A percentile compares a stretch with the other conserved stretches of the same genome.
Evolutionary conservation across 2,797 vertebrate genomes (phyloP).

Genomic region (Eremophila alpestris): DNA sequence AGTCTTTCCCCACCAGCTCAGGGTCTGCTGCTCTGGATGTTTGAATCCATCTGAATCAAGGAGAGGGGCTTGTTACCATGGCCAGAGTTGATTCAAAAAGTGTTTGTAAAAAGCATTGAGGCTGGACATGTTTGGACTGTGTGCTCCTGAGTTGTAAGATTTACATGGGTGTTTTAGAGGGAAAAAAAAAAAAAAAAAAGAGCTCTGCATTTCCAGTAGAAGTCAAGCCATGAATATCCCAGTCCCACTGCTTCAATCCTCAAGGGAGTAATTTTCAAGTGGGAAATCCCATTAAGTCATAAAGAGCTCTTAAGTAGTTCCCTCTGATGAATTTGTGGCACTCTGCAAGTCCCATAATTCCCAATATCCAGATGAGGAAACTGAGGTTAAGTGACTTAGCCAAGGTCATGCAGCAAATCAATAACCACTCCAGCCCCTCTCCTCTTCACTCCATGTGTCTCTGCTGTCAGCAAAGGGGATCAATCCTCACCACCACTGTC

Average conservation of each 20-base stretch:
- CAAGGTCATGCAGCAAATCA: conserved; percentile 23
- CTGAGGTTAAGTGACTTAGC: conserved; percentile 56
- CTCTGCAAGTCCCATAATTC: conserved; percentile 42
- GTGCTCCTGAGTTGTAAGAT: background rate
- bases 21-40: background rate
- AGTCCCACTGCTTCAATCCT: background rate
- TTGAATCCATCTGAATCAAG: background rate
- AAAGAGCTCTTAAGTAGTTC: conserved; percentile 46
- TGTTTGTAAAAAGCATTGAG: background rate
- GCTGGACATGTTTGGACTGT: background rate
- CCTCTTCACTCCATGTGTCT: background rate
- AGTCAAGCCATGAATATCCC: background rate
- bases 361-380: conserved; percentile 30
- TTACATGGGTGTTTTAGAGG: background rate
- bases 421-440: conserved; percentile 12
- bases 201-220: background rate
- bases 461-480: background rate
- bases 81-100: background rate
- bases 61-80: background rate
- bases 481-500: background rate
- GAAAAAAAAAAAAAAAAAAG: background rate
- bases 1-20: background rate
- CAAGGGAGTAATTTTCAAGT: conserved; percentile 4
- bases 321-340: conserved; percentile 31
- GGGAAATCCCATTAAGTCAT: conserved; percentile 61